These are phyloP conservation scores for Struthidea cinerea DNA, from an alignment of 2,113 vertebrate genomes.

Conservation along the genomic window DNA sequence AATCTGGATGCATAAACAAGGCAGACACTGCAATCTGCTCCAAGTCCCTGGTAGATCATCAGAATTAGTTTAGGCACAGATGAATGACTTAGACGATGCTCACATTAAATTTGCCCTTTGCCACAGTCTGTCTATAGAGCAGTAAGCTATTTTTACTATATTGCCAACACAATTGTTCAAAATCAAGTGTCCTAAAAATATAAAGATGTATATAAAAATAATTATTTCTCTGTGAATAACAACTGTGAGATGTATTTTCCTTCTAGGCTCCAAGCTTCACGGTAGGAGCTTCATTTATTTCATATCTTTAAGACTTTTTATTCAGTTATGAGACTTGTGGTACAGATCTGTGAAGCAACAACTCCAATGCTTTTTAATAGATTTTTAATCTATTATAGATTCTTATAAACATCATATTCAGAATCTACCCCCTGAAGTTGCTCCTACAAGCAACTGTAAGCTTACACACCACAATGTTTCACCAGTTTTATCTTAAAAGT, in stretches of 20 bases:
- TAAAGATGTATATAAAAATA: neutral
- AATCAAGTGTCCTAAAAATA: neutral
- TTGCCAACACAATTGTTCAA: neutral
- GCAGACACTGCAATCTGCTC: neutral
- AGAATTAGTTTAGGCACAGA: neutral
- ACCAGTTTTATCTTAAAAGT: neutral
- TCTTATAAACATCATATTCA: neutral
- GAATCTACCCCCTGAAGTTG: neutral
- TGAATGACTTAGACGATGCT: neutral
- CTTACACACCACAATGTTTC: neutral
- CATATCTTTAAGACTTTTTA: neutral
- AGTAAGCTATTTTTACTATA: neutral
- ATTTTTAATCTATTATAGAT: neutral
- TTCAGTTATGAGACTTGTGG: neutral
- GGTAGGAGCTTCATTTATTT: neutral
- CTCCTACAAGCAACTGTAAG: neutral
- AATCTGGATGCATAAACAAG: neutral
- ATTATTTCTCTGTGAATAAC: neutral
- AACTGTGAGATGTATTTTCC: neutral
- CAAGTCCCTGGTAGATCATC: neutral
- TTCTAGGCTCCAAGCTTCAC: neutral
- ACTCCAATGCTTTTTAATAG: neutral
- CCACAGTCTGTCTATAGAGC: neutral
- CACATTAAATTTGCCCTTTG: neutral
- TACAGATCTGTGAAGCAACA: neutral